phyloP scores from a whole-genome alignment of 2,113 vertebrate species.

The Mastomys natalensis region DNA sequence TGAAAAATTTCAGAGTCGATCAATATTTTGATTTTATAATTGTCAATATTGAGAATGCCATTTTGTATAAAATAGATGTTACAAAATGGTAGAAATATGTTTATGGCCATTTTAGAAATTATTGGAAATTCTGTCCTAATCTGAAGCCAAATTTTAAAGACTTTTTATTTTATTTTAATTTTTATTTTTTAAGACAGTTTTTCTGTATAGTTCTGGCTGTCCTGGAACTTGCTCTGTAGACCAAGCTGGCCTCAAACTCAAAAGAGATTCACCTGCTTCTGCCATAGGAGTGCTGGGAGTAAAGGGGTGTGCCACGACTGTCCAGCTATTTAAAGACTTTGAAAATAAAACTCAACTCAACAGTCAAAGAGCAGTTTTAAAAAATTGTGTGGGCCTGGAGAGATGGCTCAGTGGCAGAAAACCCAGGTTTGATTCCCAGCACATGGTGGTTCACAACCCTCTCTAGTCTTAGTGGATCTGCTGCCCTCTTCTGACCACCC shows the following conservation, averaged over 20 bases:
- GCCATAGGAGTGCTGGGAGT: background rate
- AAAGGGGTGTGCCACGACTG: background rate
- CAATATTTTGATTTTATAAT: background rate
- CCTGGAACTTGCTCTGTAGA: background rate
- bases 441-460: background rate
- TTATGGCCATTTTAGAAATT: background rate
- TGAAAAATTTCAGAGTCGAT: background rate
- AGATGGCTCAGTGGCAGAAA: background rate
- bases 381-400: background rate
- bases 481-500: background rate
- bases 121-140: background rate
- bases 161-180: too few species aligned
- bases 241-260: background rate
- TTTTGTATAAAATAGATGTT: background rate
- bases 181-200: background rate
- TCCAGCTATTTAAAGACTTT: background rate
- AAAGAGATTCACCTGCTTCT: background rate
- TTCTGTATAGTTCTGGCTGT: background rate
- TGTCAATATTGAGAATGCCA: background rate
- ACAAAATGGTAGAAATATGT: background rate
- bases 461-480: background rate
- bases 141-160: background rate
- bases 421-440: background rate
- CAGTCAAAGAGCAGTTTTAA: background rate
- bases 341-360: background rate